Percentiles rank a stretch among this genome's conserved stretches.
Conservation (phyloP, 2,888 invertebrate species). For the Drosophila flavopinicola region DNA sequence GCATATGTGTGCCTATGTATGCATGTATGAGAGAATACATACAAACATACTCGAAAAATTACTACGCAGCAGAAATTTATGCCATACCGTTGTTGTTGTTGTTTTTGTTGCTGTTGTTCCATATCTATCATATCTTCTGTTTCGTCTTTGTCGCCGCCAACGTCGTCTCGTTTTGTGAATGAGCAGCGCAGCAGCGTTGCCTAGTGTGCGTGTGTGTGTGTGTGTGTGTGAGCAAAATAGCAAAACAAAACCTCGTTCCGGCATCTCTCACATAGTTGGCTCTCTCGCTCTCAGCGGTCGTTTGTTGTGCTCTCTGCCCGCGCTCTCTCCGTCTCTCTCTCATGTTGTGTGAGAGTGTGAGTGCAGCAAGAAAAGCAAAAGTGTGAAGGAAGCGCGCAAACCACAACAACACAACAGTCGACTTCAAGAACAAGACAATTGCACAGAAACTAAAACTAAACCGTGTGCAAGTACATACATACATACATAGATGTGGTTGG, state of each 20-base stretch:
- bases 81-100: conserved; percentile 65
- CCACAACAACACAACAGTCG: conserved; percentile 47
- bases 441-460: conserved; percentile 37
- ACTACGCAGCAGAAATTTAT: conserved; percentile 80
- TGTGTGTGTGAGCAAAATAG: conserved; percentile 51
- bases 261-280: conserved; percentile 35
- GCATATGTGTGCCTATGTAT: conserved; percentile 3
- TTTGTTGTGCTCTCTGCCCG: conserved; percentile 30
- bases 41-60: conserved; percentile 62
- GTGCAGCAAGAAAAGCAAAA: conserved; percentile 58
- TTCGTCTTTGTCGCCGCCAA: conserved; percentile 50
- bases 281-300: conserved; percentile 19
- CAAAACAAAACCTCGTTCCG: conserved; percentile 58
- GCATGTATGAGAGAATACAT: conserved; percentile 19
- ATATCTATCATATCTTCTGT: conserved; percentile 77
- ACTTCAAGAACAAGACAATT: conserved; percentile 43
- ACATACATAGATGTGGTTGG: no score
- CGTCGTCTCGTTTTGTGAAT: conserved; percentile 67
- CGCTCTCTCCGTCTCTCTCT: conserved; percentile 7
- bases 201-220: conserved; percentile 48
- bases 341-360: conserved; percentile 27
- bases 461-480: conserved; percentile 24
- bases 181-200: conserved; percentile 52
- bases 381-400: conserved; percentile 56
- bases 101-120: conserved; percentile 66